Base-by-base conservation (phyloP, 2,797 vertebrate genomes). In the Silurus lanzhouensis region DNA sequence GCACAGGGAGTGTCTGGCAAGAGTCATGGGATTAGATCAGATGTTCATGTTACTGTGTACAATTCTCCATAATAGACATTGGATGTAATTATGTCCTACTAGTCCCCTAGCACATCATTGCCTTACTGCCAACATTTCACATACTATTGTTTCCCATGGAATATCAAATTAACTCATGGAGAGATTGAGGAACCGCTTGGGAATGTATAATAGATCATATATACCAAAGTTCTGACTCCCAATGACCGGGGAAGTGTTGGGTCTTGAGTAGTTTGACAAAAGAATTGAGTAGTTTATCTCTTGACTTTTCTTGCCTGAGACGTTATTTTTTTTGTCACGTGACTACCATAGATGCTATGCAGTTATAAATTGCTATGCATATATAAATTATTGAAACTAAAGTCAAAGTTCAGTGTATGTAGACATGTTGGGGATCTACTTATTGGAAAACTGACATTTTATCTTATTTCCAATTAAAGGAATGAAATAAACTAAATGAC, bases 1-100 rank as follows among this genome's bases (percentile, higher is more conserved):
- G n/a, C 77, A 83, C 70, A 48, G 81, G 44, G 64, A 88, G 83
- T 77, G 74, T 88, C 88, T 89, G 88, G 81, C 78, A 63, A 48
- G n/a, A 71, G 74, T 14, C 48, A 44, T 48, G 48, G 61, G 77
- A 79, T 87, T 60, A 83, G 58, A 86, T 67, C 75, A 84, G 71
- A 60, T 17, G 2, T 38, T 27, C 55, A 58, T 61, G 31, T 7
- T 20, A 78, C 57, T 44, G 20, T 20, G 12, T 6, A 63, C 38
- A 46, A 12, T 78, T 5, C 31, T 79, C 58, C 22, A 63, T 15
- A 13, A 63, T n/a, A 44, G 13, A 64, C 12, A 64, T 85, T 79
- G 76, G 31, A 46, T 44, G 20, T 15, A 44, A 79, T n/a, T 79
- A 6, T 61, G 48, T 2, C 31, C 12, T 60, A 61, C 57, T 60